Evolutionary conservation across 2,888 invertebrate genomes (phyloP).

Genomic region (Chrysolina haemoptera): DNA sequence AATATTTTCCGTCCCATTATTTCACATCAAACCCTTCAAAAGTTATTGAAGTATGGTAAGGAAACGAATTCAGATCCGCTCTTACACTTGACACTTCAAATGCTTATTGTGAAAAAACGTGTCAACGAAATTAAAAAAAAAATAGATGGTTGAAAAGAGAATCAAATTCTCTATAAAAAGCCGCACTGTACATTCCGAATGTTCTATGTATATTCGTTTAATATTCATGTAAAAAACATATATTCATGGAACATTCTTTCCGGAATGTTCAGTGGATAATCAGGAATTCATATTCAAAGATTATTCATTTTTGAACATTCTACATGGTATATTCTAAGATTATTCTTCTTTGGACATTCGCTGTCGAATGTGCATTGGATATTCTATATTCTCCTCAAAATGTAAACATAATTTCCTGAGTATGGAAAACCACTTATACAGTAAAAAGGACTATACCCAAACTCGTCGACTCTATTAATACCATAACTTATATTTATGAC

Average conservation of each 20-base stretch:
- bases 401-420: background rate
- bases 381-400: background rate
- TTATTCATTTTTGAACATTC: no score
- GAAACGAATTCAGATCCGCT: no score
- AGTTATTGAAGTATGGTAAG: no score
- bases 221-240: background rate
- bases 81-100: no score
- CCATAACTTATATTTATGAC: no score
- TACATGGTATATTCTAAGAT: background rate
- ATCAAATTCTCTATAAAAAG: no score
- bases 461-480: background rate
- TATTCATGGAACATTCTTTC: background rate
- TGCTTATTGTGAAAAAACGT: no score
- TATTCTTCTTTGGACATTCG: background rate
- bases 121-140: no score
- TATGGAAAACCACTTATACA: background rate
- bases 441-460: background rate
- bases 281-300: no score
- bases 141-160: no score
- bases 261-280: slow-evolving; percentile 1
- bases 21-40: no score
- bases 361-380: background rate
- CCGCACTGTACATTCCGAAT: background rate
- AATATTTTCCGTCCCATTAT: no score
- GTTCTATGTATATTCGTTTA: background rate